These are phyloP conservation scores for Mnemiopsis leidyi DNA, from an alignment of 37 sponge, comb jelly and placozoan species.

Conservation along the genomic window DNA sequence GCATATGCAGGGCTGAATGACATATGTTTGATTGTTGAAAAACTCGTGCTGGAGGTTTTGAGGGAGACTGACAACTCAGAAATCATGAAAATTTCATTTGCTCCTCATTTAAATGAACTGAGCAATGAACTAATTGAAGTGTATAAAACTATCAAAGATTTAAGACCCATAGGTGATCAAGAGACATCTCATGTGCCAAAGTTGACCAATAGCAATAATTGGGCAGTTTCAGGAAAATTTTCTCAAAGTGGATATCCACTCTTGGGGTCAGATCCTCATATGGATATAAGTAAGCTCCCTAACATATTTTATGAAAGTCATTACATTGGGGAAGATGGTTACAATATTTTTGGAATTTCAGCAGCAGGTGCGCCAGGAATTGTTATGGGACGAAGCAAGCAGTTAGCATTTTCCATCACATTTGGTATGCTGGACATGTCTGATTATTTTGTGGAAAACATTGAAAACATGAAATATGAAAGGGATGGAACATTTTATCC, in stretches of 20 bases:
- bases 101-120: not conserved
- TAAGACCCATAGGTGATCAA: not conserved
- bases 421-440: slow-evolving; percentile 57
- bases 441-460: slow-evolving; percentile 31
- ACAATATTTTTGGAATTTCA: not conserved
- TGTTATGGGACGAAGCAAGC: not conserved
- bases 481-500: not conserved
- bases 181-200: not conserved
- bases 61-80: not conserved
- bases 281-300: not conserved
- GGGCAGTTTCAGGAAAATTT: not conserved
- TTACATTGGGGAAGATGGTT: not conserved
- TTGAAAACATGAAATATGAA: not conserved
- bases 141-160: not conserved
- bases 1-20: slow-evolving; percentile 35
- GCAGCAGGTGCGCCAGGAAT: not conserved
- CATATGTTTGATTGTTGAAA: not conserved
- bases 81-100: not conserved
- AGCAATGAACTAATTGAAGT: slow-evolving; percentile 9
- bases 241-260: not conserved
- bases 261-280: slow-evolving; percentile 14
- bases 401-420: not conserved
- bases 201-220: slow-evolving; percentile 8
- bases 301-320: slow-evolving; percentile 15
- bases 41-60: not conserved